Base-by-base conservation (phyloP, 2,113 vertebrate species). In the Cheirogaleus medius region DNA sequence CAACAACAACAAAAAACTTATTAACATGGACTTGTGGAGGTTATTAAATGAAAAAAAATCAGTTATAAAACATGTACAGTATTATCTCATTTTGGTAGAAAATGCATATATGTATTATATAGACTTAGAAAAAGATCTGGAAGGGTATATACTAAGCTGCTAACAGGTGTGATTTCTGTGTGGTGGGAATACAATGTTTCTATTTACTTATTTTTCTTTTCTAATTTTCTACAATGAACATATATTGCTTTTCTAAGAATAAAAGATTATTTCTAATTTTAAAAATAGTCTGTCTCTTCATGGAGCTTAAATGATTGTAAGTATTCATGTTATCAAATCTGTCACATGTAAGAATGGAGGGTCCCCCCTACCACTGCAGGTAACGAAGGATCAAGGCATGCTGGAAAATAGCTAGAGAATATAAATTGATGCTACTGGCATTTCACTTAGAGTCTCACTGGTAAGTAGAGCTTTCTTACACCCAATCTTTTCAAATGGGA, bases 131-230 rank as follows among this genome's bases (percentile, higher is more conserved):
- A 89, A 86, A 81, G 12, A 82, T 81, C 42, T 87, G 21, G 39
- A 92, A 85, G 21, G 13, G 52, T 90, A 34, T 81, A 27, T 49
- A 56, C 7, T 84, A 77, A 81, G 9, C 42, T 94, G 29, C 81
- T 71, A 87, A n/a, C 74, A 68, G 34, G 56, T 34, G 18, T 91
- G 39, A 56, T 96, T 87, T 85, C 25, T 54, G 37, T 39, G 37
- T 69, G 18, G 27, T 66, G 5, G n/a, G 54, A 97, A 25, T 83
- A 71, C 37, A 39, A 47, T 84, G 49, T 74, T 91, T 77, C 13
- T 88, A 4, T 39, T 88, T 58, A 66, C 44, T 27, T 82, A 63
- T 60, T 85, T 93, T 83, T 54, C 29, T 81, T 96, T 94, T 85
- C 32, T 63, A 68, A 81, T 87, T 92, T 96, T 92, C 42, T 42